These are phyloP conservation scores for Pyrrhosoma nymphula DNA, from an alignment of 2,888 invertebrate genomes.

Conservation along the genomic window DNA sequence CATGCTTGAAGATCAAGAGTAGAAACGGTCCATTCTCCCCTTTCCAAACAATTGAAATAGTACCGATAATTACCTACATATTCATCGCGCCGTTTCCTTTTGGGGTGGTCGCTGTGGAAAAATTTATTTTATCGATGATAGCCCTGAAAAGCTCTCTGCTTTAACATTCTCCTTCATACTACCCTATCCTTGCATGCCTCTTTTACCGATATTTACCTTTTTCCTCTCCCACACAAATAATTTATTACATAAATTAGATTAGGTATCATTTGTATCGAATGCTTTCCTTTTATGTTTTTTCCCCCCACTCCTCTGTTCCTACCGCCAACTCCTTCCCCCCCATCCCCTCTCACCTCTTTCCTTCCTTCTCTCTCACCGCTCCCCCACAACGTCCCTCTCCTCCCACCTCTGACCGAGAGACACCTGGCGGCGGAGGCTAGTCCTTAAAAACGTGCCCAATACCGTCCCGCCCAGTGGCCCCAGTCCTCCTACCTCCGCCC, in stretches of 20 bases:
- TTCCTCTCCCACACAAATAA: no score
- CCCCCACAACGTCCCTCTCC: not conserved
- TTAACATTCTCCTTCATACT: not conserved
- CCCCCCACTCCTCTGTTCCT: not conserved
- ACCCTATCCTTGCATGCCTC: no score
- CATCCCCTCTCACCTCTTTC: not conserved
- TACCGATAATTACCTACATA: no score
- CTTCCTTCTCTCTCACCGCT: not conserved
- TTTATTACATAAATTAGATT: not conserved
- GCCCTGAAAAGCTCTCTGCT: no score
- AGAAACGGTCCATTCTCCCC: no score
- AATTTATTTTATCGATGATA: no score
- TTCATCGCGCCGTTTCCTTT: no score
- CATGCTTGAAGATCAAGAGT: no score
- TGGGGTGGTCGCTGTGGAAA: no score
- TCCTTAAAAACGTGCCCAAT: not conserved
- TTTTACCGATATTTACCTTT: no score
- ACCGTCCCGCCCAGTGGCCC: not conserved
- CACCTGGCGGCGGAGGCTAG: conserved; percentile 42
- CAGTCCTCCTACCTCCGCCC: not conserved
- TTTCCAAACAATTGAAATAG: no score
- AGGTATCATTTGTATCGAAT: not conserved
- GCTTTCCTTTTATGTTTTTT: not conserved
- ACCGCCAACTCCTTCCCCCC: not conserved
- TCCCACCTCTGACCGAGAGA: conserved; percentile 19